Base-by-base conservation (phyloP, 2,113 vertebrate genomes). In the Daboia siamensis region DNA sequence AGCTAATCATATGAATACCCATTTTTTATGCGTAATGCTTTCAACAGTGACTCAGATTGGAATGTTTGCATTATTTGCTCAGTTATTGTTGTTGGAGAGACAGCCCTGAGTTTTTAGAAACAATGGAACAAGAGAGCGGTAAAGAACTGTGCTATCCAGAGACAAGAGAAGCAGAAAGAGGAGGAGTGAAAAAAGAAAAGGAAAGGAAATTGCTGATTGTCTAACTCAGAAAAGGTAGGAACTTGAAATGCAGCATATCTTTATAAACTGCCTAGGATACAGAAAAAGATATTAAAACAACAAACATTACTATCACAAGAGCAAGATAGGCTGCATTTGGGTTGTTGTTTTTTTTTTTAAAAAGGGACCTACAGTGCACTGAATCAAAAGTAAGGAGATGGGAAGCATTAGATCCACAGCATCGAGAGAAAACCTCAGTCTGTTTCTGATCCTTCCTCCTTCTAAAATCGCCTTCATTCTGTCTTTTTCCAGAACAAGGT, bases 181-280 rank as follows among this genome's bases (percentile, higher is more conserved):
- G 26, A 12, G 24, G 4, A 15, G 12, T 1, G 12, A 11, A 0
- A 4, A 5, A 5, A 10, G 11, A 4, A 51, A 51, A 51, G 1
- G 8, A 51, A 51, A 39, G 26, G 61, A 15, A 69, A 69, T 15
- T n/a, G 29, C 12, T 69, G 12, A 69, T 69, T 69, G 29, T 69
- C 61, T n/a, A n/a, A 69, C 29, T n/a, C 61, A 69, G 61, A 69
- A 69, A 69, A n/a, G 11, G 5, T 69, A 69, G 29, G 12, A n/a
- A 69, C 61, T 69, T 69, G 61, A 69, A 69, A 13, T 69, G 61
- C 61, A 69, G 61, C 29, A 1, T 69, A 69, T 69, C 29, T 69
- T 69, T n/a, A 74, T 74, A 74, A 74, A 74, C n/a, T 33, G 69
- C 69, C n/a, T 74, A 39, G 69, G 12, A 74, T 20, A 5, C 15